phyloP scores from a whole-genome alignment of 2,888 invertebrate species.

The Drosophila vallismaia region DNA sequence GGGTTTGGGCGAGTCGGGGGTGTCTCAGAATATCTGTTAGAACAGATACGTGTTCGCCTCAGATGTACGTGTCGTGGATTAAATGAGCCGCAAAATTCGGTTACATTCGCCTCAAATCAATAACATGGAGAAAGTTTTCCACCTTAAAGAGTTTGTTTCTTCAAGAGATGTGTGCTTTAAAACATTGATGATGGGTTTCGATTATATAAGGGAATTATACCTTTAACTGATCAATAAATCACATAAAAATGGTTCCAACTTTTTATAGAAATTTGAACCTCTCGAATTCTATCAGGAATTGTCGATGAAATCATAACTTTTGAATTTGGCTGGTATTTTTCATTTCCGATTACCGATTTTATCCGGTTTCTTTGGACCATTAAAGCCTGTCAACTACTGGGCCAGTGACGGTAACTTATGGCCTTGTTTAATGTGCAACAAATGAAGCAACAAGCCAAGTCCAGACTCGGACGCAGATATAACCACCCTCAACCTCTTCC shows the following conservation, averaged over 20 bases:
- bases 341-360: slow-evolving; percentile 10
- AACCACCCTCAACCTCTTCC: not conserved
- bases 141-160: slow-evolving; percentile 24
- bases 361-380: slow-evolving; percentile 22
- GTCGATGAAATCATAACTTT: slow-evolving; percentile 14
- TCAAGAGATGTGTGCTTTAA: not conserved
- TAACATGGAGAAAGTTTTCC: slow-evolving; percentile 37
- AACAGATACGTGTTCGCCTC: slow-evolving; percentile 31
- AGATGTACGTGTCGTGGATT: slow-evolving; percentile 40
- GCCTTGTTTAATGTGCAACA: slow-evolving; percentile 65
- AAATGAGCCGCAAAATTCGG: slow-evolving; percentile 61
- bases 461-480: not conserved
- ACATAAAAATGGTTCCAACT: not conserved
- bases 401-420: slow-evolving; percentile 53
- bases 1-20: slow-evolving; percentile 4
- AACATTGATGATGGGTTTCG: not conserved
- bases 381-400: slow-evolving; percentile 39
- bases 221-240: not conserved
- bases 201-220: not conserved
- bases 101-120: slow-evolving; percentile 56
- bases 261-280: not conserved
- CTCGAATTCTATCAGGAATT: not conserved
- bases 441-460: slow-evolving; percentile 70
- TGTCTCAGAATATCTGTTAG: slow-evolving; percentile 25
- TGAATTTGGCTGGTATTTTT: slow-evolving; percentile 1